Base-by-base conservation (phyloP, 2,797 vertebrate genomes). In the Gadopsis bispinosus region DNA sequence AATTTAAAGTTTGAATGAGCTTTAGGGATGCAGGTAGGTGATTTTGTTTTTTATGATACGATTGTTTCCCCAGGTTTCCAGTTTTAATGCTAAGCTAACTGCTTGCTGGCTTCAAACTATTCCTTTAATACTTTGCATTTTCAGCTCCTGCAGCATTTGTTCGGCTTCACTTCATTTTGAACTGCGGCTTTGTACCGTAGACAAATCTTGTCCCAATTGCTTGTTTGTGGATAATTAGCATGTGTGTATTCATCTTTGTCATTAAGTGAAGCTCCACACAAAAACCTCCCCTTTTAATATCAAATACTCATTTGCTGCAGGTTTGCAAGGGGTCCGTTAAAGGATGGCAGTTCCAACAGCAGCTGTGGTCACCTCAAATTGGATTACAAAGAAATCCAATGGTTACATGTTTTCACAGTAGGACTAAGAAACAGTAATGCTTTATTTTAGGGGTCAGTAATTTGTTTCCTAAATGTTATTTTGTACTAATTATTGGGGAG, bases 171-270 rank as follows among this genome's bases (percentile, higher is more conserved):
- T 66, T 79, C 7, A 54, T 58, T 73, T 16, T 60, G 5, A 56
- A 55, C n/a, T 51, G 9, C 4, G 6, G 26, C 76, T 89, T 83
- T 74, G 41, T 55, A 29, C 53, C 17, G 2, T 3, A 11, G 5
- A 70, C 11, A 10, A 73, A 54, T 35, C 3, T 20, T 55, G 54
- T 61, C 29, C 12, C 4, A 35, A 58, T 14, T 56, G 16, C 50
- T 55, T 61, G 7, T 73, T 54, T 78, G 48, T 73, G 37, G 41
- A 71, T 75, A 20, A 64, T 73, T 77, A 70, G 29, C 19, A 61
- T 45, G 20, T 4, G 13, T 56, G 26, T 5, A 47, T 60, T 31
- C 17, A 37, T 41, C 4, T 64, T 54, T 54, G n/a, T 67, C 10
- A 54, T 54, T 3, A 41, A 60, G 22, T 10, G 10, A 47, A n/a